A percentile compares a stretch with the other conserved stretches of the same genome.
Conservation (phyloP, 1,140 invertebrate species). For the Aporrectodea caliginosa region DNA sequence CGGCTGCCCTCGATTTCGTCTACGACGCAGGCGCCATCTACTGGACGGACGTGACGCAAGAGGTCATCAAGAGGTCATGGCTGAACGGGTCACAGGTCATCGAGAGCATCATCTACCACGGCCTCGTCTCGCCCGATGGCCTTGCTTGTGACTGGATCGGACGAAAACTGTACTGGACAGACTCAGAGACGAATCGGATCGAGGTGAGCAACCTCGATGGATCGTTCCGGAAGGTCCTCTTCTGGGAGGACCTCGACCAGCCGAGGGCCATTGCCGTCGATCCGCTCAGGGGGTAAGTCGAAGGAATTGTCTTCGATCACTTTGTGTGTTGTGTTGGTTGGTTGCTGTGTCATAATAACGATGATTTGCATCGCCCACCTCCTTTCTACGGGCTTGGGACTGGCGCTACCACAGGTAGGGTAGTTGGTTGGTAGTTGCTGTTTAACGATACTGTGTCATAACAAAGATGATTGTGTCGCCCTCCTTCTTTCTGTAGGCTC, state of each 20-base stretch:
- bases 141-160: conserved; percentile 95
- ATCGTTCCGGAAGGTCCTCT: conserved; percentile 74
- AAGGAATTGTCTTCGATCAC: no score
- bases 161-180: conserved; percentile 92
- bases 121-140: conserved; percentile 73
- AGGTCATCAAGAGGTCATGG: background rate
- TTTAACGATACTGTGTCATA: no score
- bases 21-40: conserved; percentile 73
- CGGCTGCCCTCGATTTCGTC: conserved; percentile 79
- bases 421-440: no score
- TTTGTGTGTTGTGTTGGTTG: no score
- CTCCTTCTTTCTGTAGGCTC: no score
- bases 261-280: conserved; percentile 92
- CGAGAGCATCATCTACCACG: background rate
- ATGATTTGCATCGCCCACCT: no score
- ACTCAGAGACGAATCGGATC: conserved; percentile 89
- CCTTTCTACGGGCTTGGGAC: no score
- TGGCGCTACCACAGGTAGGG: no score
- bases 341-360: no score
- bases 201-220: conserved; percentile 89
- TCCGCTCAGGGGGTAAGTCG: conserved; percentile 83
- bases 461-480: no score
- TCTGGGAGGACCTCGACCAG: conserved; percentile 91
- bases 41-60: conserved; percentile 74
- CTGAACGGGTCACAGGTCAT: background rate